Base-by-base conservation (phyloP, 1,140 invertebrate genomes). In the Sminthurinus signatus region DNA sequence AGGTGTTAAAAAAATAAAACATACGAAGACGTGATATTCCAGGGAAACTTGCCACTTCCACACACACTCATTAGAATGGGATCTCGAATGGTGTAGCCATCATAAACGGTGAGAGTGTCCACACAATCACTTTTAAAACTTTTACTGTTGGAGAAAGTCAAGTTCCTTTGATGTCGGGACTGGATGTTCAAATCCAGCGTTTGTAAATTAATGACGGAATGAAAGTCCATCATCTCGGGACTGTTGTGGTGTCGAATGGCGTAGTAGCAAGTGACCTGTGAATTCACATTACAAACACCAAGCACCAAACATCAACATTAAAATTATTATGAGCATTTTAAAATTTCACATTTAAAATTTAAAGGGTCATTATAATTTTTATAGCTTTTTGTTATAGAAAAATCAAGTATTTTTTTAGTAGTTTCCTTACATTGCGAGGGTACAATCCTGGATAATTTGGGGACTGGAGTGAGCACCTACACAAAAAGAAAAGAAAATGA, bases 371-470 rank as follows among this genome's bases (percentile, higher is more conserved):
- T n/a, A n/a, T n/a, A n/a, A n/a, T n/a, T n/a, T n/a, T n/a, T n/a
- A n/a, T n/a, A n/a, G n/a, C n/a, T n/a, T n/a, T n/a, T n/a, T n/a
- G n/a, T n/a, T n/a, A n/a, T n/a, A n/a, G n/a, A n/a, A n/a, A n/a
- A n/a, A n/a, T n/a, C n/a, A n/a, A n/a, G n/a, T n/a, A n/a, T n/a
- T n/a, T n/a, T n/a, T n/a, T n/a, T n/a, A n/a, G n/a, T n/a, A n/a
- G n/a, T n/a, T n/a, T n/a, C n/a, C n/a, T n/a, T 15, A 36, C 32
- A 76, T 91, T 91, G 64, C 89, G 79, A 2, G 88, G 88, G 77
- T 91, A 91, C 55, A 91, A 84, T 21, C 89, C 89, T 14, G 88
- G 89, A 77, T 88, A 91, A 79, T 91, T 91, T 2, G 89, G 88
- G 19, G 87, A 88, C 77, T 90, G 88, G 36, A 91, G 84, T 29